Conservation (phyloP, 2,113 vertebrate genomes). For the Dasypus novemcinctus region DNA sequence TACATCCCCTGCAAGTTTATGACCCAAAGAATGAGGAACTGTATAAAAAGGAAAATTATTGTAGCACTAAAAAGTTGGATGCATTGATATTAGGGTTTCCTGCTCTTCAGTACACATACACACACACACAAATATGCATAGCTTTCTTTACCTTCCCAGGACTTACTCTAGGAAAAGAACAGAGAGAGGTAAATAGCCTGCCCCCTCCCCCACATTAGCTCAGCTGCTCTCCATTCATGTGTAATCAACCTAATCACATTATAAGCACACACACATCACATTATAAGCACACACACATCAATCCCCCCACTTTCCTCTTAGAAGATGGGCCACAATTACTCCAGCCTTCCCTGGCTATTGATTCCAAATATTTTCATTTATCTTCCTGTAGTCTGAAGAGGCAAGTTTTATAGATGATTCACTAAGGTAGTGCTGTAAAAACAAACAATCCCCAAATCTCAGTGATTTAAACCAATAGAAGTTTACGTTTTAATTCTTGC, state of each 20-base stretch:
- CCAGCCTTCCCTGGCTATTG: background rate
- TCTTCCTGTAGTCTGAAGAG: background rate
- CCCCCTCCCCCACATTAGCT: background rate
- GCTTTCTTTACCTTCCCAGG: too few species aligned
- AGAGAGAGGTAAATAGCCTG: background rate
- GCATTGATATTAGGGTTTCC: background rate
- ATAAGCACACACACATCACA: background rate
- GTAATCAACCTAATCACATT: background rate
- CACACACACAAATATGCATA: rapidly evolving
- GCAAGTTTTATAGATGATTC: background rate
- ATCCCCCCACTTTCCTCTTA: background rate
- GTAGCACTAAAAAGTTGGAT: background rate
- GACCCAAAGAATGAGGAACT: background rate
- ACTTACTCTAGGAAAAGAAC: background rate
- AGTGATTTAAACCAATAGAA: background rate
- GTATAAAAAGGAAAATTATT: background rate
- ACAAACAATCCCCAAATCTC: background rate
- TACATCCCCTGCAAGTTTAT: background rate
- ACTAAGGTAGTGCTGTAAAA: background rate
- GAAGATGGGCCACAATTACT: background rate
- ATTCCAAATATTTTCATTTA: background rate
- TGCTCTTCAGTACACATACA: background rate
- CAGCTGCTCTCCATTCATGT: background rate
- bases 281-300: background rate
- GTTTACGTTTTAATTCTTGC: background rate